Evolutionary conservation across 1,140 invertebrate species (phyloP).

Genomic region (Drosophila santomea): DNA sequence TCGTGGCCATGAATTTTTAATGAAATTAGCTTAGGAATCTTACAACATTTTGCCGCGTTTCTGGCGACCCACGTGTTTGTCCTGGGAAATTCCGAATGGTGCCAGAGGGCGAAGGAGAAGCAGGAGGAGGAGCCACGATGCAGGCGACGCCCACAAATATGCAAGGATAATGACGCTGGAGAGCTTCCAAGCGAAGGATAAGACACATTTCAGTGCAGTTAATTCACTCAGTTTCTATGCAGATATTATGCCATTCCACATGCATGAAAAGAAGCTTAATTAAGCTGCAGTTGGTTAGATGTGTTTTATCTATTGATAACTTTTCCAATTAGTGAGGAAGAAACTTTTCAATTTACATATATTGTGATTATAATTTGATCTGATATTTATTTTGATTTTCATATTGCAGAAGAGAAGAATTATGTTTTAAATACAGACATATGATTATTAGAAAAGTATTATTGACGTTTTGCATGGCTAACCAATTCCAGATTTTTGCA

Average conservation of each 20-base stretch:
- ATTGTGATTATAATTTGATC: background rate
- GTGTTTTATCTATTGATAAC: background rate
- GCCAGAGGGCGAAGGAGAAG: background rate
- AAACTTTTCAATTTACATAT: background rate
- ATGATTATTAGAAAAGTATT: too few relatives aligned
- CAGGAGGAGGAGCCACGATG: constrained; percentile 10
- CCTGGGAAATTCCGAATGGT: constrained; percentile 47
- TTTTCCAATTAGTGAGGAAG: background rate
- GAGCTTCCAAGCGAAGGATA: constrained; percentile 6
- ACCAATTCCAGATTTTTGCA: background rate
- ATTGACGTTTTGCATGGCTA: too few relatives aligned
- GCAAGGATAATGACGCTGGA: constrained; percentile 28
- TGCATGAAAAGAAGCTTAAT: background rate
- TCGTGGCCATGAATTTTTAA: constrained; percentile 80
- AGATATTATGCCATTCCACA: background rate
- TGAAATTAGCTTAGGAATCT: constrained; percentile 79
- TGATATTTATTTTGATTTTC: background rate
- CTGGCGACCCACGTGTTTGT: constrained; percentile 51
- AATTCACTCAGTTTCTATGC: background rate
- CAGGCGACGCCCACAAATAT: constrained; percentile 48
- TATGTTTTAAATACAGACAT: too few relatives aligned
- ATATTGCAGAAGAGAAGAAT: background rate
- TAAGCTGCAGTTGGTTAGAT: background rate
- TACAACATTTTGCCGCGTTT: constrained; percentile 58
- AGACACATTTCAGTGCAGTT: constrained; percentile 1